Evolutionary conservation across 2,113 vertebrate species (phyloP), one percentile per base, ranked within the genome.

Genomic region (Xiphophorus hellerii): DNA sequence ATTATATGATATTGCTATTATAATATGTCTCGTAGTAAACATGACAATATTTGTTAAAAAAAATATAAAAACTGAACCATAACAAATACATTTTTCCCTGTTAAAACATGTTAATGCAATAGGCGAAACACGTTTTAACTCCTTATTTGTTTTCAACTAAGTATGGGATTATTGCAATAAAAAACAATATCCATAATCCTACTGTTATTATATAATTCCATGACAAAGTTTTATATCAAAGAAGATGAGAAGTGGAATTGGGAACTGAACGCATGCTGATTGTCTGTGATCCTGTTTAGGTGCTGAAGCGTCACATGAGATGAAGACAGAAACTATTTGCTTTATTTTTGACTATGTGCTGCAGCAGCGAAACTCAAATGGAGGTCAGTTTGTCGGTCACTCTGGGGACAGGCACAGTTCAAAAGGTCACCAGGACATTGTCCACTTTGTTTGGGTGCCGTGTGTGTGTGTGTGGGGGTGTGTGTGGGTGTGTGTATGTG

Each of bases 391-490:
- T 66, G 79, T 78, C 82, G 88, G 87, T 87, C 87, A 88, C 76
- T 65, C 68, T 88, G 81, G 48, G 89, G 87, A 88, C 89, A 87
- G 5, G 64, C n/a, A 67, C 73, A 85, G 91, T 90, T 92, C 85
- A 90, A 80, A 87, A 81, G 89, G 88, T 92, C 86, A 86, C 71
- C 68, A 81, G 86, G 87, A 89, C 88, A 89, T 90, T 89, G 91
- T 91, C 85, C 89, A 94, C 87, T 93, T 91, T 92, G 92, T 93
- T 90, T 90, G 84, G 83, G 62, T 91, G 81, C 90, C 88, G 90
- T 88, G 30, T 30, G 30, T 30, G 30, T 30, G 30, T 30, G 30
- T 30, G 29, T 30, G 30, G 1, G 28, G 1, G 28, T 28, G 28
- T 28, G 28, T 28, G 28, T 28, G 28, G 1, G 28, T 28, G 28